Evolutionary conservation across 2,797 vertebrate species (phyloP).

Genomic region (Paedocypris micromegethes): DNA sequence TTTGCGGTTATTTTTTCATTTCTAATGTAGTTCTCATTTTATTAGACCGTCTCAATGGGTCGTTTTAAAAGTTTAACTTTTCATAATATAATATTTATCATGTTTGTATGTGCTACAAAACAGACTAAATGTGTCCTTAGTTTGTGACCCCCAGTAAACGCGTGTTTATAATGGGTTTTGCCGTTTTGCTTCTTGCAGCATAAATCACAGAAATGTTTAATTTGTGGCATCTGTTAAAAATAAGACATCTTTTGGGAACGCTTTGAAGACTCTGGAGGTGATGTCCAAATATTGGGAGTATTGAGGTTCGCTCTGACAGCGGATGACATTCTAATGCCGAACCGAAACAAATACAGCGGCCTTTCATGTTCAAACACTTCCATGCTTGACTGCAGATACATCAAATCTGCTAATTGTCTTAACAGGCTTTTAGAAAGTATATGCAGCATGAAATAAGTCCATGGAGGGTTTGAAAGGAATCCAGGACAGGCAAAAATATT

Average conservation of each 20-base stretch:
- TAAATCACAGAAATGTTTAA: constrained; percentile 8
- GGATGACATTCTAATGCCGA: constrained; percentile 19
- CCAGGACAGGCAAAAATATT: background rate
- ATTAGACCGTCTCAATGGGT: too few relatives aligned
- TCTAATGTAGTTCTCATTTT: too few relatives aligned
- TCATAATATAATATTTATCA: too few relatives aligned
- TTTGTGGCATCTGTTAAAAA: constrained; percentile 22
- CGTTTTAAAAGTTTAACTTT: too few relatives aligned
- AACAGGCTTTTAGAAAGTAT: constrained; percentile 15
- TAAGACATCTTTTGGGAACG: constrained; percentile 12
- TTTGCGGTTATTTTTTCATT: too few relatives aligned
- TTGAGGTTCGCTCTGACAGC: constrained; percentile 13
- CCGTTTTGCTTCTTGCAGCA: constrained; percentile 17
- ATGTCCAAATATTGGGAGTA: constrained; percentile 23
- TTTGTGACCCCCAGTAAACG: constrained; percentile 22
- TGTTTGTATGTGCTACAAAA: constrained; percentile 10
- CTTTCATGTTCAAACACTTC: constrained; percentile 22
- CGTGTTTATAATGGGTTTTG: constrained; percentile 13
- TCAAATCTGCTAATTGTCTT: constrained; percentile 16
- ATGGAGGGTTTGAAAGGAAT: background rate
- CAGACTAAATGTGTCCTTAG: too few relatives aligned
- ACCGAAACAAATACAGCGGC: constrained; percentile 23
- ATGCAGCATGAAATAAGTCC: constrained; percentile 14
- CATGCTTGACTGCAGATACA: constrained; percentile 14
- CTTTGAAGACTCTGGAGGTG: background rate